Evolutionary conservation across 2,797 vertebrate species (phyloP).

Genomic region (Chiloscyllium punctatum): DNA sequence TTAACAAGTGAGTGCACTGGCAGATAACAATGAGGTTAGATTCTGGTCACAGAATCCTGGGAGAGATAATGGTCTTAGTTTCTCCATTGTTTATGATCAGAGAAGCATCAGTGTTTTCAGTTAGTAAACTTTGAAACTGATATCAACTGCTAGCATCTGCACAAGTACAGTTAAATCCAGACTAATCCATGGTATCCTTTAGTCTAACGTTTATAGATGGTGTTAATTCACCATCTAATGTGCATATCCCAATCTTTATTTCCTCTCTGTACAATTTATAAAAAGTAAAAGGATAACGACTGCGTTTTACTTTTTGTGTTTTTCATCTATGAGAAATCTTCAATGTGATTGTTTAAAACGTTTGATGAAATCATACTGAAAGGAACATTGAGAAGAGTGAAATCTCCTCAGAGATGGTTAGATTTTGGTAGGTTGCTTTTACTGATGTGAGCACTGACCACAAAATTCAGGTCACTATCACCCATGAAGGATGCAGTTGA

Average conservation of each 20-base stretch:
- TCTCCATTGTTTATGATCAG: not conserved
- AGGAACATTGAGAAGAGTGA: not conserved
- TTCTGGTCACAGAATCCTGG: not conserved
- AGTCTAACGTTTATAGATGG: no score
- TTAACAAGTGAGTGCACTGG: not conserved
- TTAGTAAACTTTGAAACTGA: not conserved
- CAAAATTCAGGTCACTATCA: not conserved
- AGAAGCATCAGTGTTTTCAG: not conserved
- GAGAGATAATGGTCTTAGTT: not conserved
- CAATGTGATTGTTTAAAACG: not conserved
- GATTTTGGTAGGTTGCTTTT: not conserved
- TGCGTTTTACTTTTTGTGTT: not conserved
- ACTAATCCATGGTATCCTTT: not conserved
- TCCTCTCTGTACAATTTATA: not conserved
- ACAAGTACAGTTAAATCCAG: not conserved
- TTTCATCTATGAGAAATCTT: not conserved
- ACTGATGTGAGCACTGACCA: not conserved
- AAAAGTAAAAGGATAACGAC: not conserved
- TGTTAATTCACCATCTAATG: not conserved
- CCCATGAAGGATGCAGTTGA: not conserved
- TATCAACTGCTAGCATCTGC: no score
- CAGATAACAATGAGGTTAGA: slow-evolving; percentile 8
- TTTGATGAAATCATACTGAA: not conserved
- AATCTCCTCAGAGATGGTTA: not conserved
- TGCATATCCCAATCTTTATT: not conserved